phyloP scores from a whole-genome alignment of 2,888 invertebrate species.

The Drosophila bunnanda region DNA sequence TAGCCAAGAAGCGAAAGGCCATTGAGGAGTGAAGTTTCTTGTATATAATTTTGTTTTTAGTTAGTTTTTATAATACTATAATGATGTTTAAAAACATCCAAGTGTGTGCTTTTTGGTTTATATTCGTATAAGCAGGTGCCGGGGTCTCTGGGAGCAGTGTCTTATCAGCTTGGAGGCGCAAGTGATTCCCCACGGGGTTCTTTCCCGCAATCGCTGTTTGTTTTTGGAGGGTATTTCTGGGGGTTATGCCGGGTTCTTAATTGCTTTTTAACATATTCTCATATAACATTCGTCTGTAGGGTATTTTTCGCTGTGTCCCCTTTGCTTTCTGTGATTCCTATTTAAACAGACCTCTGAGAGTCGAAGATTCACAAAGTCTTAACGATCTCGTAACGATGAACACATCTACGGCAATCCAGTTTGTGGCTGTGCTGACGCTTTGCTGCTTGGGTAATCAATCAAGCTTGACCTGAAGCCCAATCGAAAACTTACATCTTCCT shows the following conservation, averaged over 20 bases:
- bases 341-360: slow-evolving; percentile 25
- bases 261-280: not conserved
- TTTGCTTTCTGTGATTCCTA: slow-evolving; percentile 1
- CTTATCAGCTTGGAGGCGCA: slow-evolving; percentile 33
- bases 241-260: not conserved
- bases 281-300: not conserved
- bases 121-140: not conserved
- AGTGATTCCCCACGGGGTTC: slow-evolving; percentile 44
- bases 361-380: slow-evolving; percentile 27
- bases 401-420: slow-evolving; percentile 39
- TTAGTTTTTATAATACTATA: slow-evolving; percentile 10
- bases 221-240: not conserved
- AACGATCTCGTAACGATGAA: slow-evolving; percentile 36
- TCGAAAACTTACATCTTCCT: not conserved
- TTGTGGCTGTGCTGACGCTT: slow-evolving; percentile 50
- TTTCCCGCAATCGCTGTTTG: slow-evolving; percentile 27
- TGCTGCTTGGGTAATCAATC: slow-evolving; percentile 63
- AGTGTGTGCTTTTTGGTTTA: not conserved
- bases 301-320: not conserved
- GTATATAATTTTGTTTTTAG: slow-evolving; percentile 11
- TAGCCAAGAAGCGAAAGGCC: slow-evolving; percentile 34
- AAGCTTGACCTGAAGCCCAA: not conserved
- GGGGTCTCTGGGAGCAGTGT: slow-evolving; percentile 34
- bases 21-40: slow-evolving; percentile 46
- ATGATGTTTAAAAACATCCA: slow-evolving; percentile 5